These are phyloP conservation scores for Lordiphosa collinella DNA, from an alignment of 1,140 invertebrate species.

Conservation along the genomic window DNA sequence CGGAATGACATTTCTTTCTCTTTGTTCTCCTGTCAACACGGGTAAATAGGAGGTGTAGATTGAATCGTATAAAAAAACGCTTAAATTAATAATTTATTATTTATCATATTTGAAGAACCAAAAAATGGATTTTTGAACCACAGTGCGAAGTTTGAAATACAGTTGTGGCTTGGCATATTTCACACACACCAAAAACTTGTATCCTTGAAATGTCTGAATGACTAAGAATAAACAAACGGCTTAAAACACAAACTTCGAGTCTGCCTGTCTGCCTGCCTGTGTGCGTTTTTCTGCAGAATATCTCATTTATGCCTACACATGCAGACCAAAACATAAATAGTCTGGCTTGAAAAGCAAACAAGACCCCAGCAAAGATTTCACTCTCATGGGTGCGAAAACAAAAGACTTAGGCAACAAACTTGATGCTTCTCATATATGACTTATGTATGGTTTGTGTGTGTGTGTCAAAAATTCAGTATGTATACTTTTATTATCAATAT, in stretches of 20 bases:
- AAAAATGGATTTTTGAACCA: too few species aligned
- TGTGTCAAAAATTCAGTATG: constrained; percentile 23
- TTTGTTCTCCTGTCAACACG: too few species aligned
- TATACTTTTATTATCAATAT: constrained; percentile 16
- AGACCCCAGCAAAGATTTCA: constrained; percentile 7
- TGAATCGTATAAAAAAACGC: too few species aligned
- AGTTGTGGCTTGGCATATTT: constrained; percentile 20
- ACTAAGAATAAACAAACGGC: constrained; percentile 45
- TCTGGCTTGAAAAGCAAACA: constrained; percentile 3
- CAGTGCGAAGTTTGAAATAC: too few species aligned
- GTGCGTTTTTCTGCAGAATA: constrained; percentile 54
- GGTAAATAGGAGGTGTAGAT: too few species aligned
- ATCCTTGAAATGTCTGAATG: constrained; percentile 53
- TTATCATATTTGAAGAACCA: too few species aligned
- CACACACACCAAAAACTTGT: constrained; percentile 34
- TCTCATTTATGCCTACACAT: constrained; percentile 27
- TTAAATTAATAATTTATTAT: too few species aligned
- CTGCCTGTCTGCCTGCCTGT: constrained; percentile 30
- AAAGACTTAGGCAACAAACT: constrained; percentile 46
- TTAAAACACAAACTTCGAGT: constrained; percentile 29
- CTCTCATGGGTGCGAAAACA: constrained; percentile 41
- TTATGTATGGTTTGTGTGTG: not conserved
- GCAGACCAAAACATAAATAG: constrained; percentile 24
- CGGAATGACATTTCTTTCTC: too few species aligned
- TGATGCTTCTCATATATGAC: constrained; percentile 2